A percentile compares a stretch with the other conserved stretches of the same genome.
phyloP scores from a whole-genome alignment of 2,113 vertebrate genomes.

The Silurus asotus region DNA sequence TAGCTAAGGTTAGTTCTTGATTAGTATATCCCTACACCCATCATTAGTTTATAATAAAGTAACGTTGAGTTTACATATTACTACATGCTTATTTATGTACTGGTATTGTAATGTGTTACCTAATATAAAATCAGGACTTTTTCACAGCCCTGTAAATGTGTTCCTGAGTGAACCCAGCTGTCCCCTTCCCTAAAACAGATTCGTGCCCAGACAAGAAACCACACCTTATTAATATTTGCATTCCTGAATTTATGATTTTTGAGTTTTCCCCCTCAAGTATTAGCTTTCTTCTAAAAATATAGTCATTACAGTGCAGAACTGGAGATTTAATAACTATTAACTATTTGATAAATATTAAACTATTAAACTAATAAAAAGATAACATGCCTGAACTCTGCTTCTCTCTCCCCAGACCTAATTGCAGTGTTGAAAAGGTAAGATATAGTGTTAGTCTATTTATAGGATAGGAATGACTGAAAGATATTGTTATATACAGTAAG shows the following conservation, averaged over 20 bases:
- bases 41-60: too few species aligned
- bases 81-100: too few species aligned
- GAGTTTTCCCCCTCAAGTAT: neutral
- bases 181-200: neutral
- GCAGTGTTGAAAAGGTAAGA: slow-evolving; percentile 79
- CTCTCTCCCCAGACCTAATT: slow-evolving; percentile 75
- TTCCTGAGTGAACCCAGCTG: neutral
- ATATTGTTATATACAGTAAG: too few species aligned
- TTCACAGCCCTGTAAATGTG: neutral
- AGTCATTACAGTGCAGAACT: neutral
- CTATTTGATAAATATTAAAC: too few species aligned
- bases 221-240: slow-evolving; percentile 1
- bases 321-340: neutral
- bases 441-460: neutral
- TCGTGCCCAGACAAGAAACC: slow-evolving; percentile 23
- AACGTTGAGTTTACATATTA: too few species aligned
- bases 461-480: neutral
- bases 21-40: too few species aligned
- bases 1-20: too few species aligned
- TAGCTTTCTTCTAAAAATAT: neutral
- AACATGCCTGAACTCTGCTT: slow-evolving; percentile 44
- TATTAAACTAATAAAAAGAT: neutral
- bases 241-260: slow-evolving; percentile 11
- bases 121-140: too few species aligned
- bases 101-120: too few species aligned